A percentile compares a stretch with the other conserved stretches of the same genome.
These are phyloP conservation scores for Sinocyclocheilus anshuiensis DNA, from an alignment of 2,113 vertebrate species.

Conservation along the genomic window DNA sequence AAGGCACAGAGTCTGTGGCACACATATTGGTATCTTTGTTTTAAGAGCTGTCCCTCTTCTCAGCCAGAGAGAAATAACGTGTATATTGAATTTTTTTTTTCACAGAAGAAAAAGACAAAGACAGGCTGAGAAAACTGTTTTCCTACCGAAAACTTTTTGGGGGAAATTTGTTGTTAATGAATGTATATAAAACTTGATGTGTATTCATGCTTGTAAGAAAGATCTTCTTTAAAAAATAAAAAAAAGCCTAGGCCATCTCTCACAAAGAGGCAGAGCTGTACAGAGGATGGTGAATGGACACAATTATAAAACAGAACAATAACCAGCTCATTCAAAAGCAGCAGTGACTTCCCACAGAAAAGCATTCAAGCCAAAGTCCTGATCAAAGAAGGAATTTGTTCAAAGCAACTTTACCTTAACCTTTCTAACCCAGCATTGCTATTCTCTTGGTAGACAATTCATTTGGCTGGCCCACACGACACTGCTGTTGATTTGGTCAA, in stretches of 20 bases:
- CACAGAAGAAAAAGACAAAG: not conserved
- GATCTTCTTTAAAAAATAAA: slow-evolving; percentile 27
- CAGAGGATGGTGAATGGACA: slow-evolving; percentile 22
- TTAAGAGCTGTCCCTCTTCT: not conserved
- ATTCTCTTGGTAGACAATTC: slow-evolving; percentile 18
- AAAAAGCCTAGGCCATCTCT: not conserved
- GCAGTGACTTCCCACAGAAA: slow-evolving; percentile 59
- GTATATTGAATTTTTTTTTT: not conserved
- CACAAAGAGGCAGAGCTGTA: slow-evolving; percentile 57
- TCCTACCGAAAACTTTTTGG: not conserved
- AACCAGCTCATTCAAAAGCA: slow-evolving; percentile 45
- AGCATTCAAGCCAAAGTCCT: slow-evolving; percentile 58
- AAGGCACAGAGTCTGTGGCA: not conserved
- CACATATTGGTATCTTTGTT: slow-evolving; percentile 5
- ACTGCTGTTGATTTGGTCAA: slow-evolving; percentile 13
- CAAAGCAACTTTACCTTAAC: slow-evolving; percentile 76
- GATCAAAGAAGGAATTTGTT: slow-evolving; percentile 77
- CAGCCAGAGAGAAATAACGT: not conserved
- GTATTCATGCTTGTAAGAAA: not conserved
- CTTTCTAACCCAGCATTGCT: slow-evolving; percentile 45
- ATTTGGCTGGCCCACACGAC: not conserved
- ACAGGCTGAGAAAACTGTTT: too few relatives aligned
- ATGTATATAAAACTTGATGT: not conserved
- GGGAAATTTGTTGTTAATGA: not conserved
- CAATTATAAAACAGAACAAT: slow-evolving; percentile 64